These are phyloP conservation scores for Noctua pronuba DNA, from an alignment of 2,888 invertebrate genomes.

Conservation along the genomic window DNA sequence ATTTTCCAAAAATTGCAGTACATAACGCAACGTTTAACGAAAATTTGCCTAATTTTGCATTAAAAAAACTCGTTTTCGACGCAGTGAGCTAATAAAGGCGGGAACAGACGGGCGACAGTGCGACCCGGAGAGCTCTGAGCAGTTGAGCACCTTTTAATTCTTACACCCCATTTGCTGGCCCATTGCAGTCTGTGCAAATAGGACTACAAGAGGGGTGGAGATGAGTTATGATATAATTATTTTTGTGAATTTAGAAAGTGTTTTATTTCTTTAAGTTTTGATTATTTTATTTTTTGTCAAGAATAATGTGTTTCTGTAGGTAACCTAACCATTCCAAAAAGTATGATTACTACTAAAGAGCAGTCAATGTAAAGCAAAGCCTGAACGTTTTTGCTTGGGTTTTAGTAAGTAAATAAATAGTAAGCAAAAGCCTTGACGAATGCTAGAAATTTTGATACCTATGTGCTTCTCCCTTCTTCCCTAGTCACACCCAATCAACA, in stretches of 20 bases:
- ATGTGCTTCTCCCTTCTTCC: too few relatives aligned
- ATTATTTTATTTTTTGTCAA: too few relatives aligned
- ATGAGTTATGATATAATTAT: constrained; percentile 16
- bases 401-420: too few relatives aligned
- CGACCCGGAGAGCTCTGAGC: constrained; percentile 69
- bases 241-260: neutral
- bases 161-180: constrained; percentile 87
- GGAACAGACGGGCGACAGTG: constrained; percentile 72
- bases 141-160: constrained; percentile 86
- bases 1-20: constrained; percentile 40
- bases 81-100: constrained; percentile 81
- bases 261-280: neutral
- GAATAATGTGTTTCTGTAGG: too few relatives aligned
- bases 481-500: too few relatives aligned
- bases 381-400: too few relatives aligned
- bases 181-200: constrained; percentile 77
- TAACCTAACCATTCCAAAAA: too few relatives aligned
- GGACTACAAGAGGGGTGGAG: constrained; percentile 64
- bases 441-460: too few relatives aligned
- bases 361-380: too few relatives aligned
- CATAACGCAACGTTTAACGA: constrained; percentile 28
- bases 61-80: constrained; percentile 74
- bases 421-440: too few relatives aligned
- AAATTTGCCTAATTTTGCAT: constrained; percentile 75
- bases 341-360: too few relatives aligned